Evolutionary conservation across 1,140 invertebrate genomes (phyloP).

Genomic region (Pentalonia nigronervosa): DNA sequence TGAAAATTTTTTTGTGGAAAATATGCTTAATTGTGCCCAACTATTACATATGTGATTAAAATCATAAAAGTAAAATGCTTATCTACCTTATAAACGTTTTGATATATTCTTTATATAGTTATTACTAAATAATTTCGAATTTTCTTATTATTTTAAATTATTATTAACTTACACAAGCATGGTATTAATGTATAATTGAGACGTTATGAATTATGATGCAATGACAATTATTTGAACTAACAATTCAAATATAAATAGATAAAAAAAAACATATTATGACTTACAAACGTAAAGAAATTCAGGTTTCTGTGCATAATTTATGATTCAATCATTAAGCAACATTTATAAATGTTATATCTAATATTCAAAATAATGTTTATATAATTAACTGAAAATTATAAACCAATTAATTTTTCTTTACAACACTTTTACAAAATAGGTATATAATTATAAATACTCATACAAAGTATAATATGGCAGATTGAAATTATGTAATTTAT

Average conservation of each 20-base stretch:
- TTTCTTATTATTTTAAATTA: background rate
- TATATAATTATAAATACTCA: background rate
- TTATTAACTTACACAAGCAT: background rate
- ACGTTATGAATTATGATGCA: background rate
- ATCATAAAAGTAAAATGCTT: background rate
- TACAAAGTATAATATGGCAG: too few species aligned
- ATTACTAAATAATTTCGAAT: background rate
- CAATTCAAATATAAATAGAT: background rate
- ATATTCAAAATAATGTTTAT: background rate
- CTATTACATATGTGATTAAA: too few species aligned
- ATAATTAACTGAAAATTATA: background rate
- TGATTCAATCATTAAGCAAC: background rate
- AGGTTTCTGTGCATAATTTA: background rate
- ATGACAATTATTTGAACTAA: background rate
- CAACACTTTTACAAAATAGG: background rate
- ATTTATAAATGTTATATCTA: background rate
- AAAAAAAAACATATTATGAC: background rate
- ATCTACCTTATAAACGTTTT: background rate
- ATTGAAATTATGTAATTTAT: background rate
- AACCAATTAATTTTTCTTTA: background rate
- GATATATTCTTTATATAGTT: background rate
- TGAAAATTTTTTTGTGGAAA: background rate
- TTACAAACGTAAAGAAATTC: background rate
- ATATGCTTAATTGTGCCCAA: background rate
- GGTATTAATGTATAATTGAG: background rate